Conservation (phyloP, 2,888 invertebrate species). For the Euphydryas editha region DNA sequence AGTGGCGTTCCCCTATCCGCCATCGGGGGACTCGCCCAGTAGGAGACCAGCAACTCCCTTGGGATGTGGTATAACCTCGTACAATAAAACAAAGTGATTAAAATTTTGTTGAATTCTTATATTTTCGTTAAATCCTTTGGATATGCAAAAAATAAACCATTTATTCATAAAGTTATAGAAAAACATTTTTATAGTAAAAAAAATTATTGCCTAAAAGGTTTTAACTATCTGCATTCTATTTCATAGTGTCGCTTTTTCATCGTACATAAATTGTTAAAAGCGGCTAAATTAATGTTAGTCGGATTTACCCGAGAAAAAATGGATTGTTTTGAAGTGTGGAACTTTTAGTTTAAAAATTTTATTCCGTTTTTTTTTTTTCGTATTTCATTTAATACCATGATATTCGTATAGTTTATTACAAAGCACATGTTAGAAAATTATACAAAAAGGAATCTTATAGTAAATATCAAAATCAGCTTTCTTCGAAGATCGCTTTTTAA, state of each 20-base stretch:
- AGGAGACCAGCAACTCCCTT: too few species aligned
- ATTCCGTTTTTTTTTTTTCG: constrained; percentile 1
- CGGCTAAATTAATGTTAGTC: constrained; percentile 19
- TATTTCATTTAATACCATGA: background rate
- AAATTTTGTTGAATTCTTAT: background rate
- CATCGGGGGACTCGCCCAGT: too few species aligned
- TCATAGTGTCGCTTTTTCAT: constrained; percentile 15
- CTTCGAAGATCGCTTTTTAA: too few species aligned
- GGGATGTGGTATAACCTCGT: too few species aligned
- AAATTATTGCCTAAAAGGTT: constrained; percentile 12
- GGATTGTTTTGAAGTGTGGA: constrained; percentile 18
- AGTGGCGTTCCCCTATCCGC: too few species aligned
- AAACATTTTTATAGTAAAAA: background rate
- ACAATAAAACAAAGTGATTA: too few species aligned
- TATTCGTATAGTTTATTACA: background rate
- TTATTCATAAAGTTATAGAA: background rate
- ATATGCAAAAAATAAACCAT: background rate
- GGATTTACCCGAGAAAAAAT: constrained; percentile 21
- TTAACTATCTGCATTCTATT: constrained; percentile 18
- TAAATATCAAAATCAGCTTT: too few species aligned
- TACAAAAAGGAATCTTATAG: too few species aligned
- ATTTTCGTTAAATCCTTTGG: background rate
- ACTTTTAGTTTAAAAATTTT: constrained; percentile 16
- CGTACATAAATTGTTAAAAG: constrained; percentile 18
- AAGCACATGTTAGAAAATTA: background rate